phyloP scores from a whole-genome alignment of 2,888 invertebrate genomes.

The Drosophila suboccidentalis region DNA sequence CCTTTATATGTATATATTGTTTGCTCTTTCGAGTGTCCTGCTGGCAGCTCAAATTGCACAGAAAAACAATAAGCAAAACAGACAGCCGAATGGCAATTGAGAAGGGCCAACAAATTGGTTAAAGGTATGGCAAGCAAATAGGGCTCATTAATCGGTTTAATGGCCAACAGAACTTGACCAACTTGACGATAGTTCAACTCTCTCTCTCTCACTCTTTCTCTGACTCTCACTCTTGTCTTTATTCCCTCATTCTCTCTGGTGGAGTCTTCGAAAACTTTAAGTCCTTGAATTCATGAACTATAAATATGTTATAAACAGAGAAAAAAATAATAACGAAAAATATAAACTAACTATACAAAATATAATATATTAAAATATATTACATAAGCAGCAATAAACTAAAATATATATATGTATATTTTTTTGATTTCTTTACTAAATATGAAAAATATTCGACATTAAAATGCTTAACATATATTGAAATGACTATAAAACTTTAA shows the following conservation, averaged over 20 bases:
- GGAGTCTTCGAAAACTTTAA: constrained; percentile 32
- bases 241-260: background rate
- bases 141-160: constrained; percentile 80
- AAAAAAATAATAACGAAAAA: too few species aligned
- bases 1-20: constrained; percentile 40
- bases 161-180: constrained; percentile 55
- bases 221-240: background rate
- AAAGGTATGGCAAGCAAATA: constrained; percentile 74
- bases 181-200: constrained; percentile 56
- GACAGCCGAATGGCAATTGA: constrained; percentile 37
- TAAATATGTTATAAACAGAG: background rate
- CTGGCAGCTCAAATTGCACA: constrained; percentile 76
- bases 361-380: too few species aligned
- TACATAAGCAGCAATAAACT: too few species aligned
- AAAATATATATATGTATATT: too few species aligned
- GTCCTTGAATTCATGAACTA: constrained; percentile 18
- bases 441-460: too few species aligned
- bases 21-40: constrained; percentile 61
- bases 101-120: constrained; percentile 22
- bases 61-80: constrained; percentile 68
- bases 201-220: background rate
- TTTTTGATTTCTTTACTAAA: too few species aligned
- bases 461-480: too few species aligned
- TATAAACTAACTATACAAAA: too few species aligned
- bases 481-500: too few species aligned